Evolutionary conservation across 2,888 invertebrate genomes (phyloP), one percentile per base, ranked within the genome.

Genomic region (Apotomis capreana): DNA sequence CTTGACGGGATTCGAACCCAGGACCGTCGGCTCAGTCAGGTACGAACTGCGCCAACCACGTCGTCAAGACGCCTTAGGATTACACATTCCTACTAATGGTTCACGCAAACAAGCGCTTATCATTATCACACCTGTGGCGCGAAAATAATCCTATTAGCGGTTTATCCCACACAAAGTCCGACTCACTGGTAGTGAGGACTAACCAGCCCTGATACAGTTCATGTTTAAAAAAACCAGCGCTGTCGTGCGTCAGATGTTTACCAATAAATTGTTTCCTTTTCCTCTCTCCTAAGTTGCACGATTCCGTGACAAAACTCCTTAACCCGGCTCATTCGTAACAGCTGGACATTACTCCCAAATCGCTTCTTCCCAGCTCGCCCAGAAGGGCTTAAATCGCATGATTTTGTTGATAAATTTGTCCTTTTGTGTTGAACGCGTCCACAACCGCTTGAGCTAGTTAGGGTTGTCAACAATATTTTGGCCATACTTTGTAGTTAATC

Each of bases 261-360:
- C 15, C 40, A 64, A 55, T 55, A 59, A 59, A 60, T 13, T 49
- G 49, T 49, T 13, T 44, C 5, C 26, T 49, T 40, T 5, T 60
- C 10, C 13, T 10, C 15, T 6, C n/a, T 12, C 8, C 49, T 13
- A 54, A 64, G 54, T 15, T 54, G 40, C 40, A 40, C 4, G 13
- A 40, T 37, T 54, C 13, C 64, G 64, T 44, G 64, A 55, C 44
- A 64, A 64, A 54, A 55, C 64, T 63, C 52, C 37, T 15, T 40
- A 63, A 54, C 55, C 55, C 55, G 26, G 12, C 51, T 62, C 9
- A 9, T 40, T n/a, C n/a, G 13, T 37, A 37, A 52, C 63, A 13
- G 37, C 8, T 52, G 1, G 10, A 40, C 58, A 44, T 64, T 59
- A 44, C 37, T 40, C 52, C 59, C 51, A 70, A 70, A 64, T 59